Evolutionary conservation across 2,113 vertebrate species (phyloP).

Genomic region (Panurus biarmicus): DNA sequence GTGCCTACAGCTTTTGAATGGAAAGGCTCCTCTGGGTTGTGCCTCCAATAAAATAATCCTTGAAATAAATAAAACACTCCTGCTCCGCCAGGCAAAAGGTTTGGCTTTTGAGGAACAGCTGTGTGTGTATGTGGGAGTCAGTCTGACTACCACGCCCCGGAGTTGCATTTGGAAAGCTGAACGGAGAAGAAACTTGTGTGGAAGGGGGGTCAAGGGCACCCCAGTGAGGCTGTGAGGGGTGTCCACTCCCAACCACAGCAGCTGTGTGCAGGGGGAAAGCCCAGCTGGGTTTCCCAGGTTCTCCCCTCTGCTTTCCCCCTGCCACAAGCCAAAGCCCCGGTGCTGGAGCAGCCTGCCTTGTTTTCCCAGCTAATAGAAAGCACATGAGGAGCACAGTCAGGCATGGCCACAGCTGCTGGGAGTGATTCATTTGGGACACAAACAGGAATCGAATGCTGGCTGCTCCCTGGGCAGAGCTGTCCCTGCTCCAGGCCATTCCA

Average conservation of each 20-base stretch:
- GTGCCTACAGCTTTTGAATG: not conserved
- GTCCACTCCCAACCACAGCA: not conserved
- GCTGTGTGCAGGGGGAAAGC: not conserved
- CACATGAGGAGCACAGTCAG: slow-evolving; percentile 26
- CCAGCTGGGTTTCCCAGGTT: not conserved
- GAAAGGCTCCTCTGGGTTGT: not conserved
- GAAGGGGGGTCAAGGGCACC: not conserved
- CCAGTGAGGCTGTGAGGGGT: not conserved
- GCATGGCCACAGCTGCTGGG: not conserved
- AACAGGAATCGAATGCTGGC: slow-evolving; percentile 11
- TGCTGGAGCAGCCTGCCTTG: slow-evolving; percentile 6
- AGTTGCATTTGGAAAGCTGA: not conserved
- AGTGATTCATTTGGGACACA: slow-evolving; percentile 45
- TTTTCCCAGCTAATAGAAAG: slow-evolving; percentile 47
- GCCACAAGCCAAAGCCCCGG: not conserved
- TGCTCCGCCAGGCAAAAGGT: not conserved
- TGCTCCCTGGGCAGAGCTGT: slow-evolving; percentile 28
- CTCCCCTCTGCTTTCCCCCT: not conserved
- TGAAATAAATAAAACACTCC: not conserved
- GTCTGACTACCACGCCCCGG: not conserved
- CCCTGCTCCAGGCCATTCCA: slow-evolving; percentile 26
- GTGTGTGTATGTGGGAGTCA: not conserved
- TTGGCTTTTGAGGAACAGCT: slow-evolving; percentile 10
- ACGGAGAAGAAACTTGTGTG: not conserved
- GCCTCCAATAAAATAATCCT: not conserved